A percentile compares a stretch with the other conserved stretches of the same genome.
Evolutionary conservation across 2,113 vertebrate species (phyloP).

Genomic region (Apodemus sylvaticus): DNA sequence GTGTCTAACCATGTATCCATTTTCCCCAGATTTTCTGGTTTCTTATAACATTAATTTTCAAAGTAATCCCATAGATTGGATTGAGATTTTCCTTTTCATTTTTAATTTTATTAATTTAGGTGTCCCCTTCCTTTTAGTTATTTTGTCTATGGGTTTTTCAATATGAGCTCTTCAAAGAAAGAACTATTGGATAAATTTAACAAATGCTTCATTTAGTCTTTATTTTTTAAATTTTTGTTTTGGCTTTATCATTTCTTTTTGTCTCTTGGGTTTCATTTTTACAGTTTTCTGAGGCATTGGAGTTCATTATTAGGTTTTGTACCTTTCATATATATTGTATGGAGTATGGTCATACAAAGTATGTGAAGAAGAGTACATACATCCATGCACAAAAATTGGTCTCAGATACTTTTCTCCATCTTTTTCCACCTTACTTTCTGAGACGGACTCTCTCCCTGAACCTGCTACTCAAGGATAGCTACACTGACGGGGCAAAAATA

Average conservation of each 20-base stretch:
- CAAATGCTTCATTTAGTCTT: not conserved
- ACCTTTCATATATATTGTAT: not conserved
- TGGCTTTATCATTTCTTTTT: not conserved
- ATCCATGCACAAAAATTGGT: not conserved
- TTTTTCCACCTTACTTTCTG: not conserved
- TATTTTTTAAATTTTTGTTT: not conserved
- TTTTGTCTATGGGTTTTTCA: not conserved
- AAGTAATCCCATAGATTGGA: not conserved
- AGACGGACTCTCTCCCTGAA: not conserved
- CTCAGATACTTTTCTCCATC: not conserved
- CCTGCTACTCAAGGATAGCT: not conserved
- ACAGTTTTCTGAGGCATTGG: not conserved
- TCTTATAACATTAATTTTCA: not conserved
- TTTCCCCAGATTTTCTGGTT: not conserved
- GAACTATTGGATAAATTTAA: not conserved
- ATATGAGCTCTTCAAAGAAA: not conserved
- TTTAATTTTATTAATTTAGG: not conserved
- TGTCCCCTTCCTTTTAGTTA: not conserved
- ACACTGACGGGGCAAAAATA: not conserved
- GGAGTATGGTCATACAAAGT: not conserved
- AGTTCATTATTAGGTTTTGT: too few species aligned
- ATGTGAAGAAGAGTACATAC: not conserved
- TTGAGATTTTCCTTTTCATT: not conserved
- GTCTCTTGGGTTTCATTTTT: not conserved
- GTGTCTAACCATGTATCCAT: not conserved